Conservation (phyloP, 92 coral and sea anemone species). For the Epizoanthus ramosus region DNA sequence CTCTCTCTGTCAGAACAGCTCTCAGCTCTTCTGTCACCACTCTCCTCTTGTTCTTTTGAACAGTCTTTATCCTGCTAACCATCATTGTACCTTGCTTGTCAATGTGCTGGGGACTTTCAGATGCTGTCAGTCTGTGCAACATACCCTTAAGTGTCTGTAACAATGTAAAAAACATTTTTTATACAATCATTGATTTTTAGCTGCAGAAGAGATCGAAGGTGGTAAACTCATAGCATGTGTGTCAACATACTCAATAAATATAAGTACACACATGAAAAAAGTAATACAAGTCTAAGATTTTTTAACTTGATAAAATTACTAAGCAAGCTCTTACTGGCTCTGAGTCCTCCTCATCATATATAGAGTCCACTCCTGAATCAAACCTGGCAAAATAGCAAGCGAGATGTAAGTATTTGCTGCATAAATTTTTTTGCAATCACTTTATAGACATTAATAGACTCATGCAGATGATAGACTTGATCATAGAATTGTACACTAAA, state of each 20-base stretch:
- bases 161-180: background rate
- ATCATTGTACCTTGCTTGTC: slow-evolving; percentile 85
- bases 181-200: background rate
- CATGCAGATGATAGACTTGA: too few relatives aligned
- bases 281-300: too few relatives aligned
- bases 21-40: slow-evolving; percentile 89
- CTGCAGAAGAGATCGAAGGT: background rate
- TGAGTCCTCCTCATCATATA: slow-evolving; percentile 90
- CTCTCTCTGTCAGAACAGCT: slow-evolving; percentile 88
- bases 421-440: background rate
- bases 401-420: background rate
- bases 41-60: slow-evolving; percentile 73
- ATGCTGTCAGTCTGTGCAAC: slow-evolving; percentile 66
- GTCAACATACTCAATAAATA: too few relatives aligned
- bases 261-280: too few relatives aligned
- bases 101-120: slow-evolving; percentile 80
- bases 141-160: slow-evolving; percentile 77
- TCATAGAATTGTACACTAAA: background rate
- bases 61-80: slow-evolving; percentile 78
- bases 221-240: too few relatives aligned
- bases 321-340: slow-evolving; percentile 70
- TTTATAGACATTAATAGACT: too few relatives aligned
- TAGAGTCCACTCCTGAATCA: slow-evolving; percentile 99
- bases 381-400: slow-evolving; percentile 65
- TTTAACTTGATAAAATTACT: background rate